These are phyloP conservation scores for Akabosia matsudoensis DNA, from an alignment of 1,140 invertebrate species.

Conservation along the genomic window DNA sequence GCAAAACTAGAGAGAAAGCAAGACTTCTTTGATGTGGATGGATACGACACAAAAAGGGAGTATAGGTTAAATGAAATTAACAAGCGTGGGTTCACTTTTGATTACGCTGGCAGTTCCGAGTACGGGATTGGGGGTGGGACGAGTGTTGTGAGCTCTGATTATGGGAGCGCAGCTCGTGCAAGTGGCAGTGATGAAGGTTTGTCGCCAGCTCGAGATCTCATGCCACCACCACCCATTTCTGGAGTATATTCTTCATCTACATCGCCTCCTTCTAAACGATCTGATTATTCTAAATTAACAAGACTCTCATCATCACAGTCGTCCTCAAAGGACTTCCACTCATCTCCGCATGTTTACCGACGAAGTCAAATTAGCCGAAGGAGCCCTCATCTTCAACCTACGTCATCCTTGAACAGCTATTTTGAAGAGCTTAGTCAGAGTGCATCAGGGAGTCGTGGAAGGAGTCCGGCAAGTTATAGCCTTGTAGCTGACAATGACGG, in stretches of 20 bases:
- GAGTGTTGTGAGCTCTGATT: conserved; percentile 7
- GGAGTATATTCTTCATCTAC: neutral
- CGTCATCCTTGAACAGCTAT: neutral
- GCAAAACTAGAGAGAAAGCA: conserved; percentile 7
- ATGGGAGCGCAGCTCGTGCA: neutral
- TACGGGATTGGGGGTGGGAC: neutral
- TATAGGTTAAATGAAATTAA: conserved; percentile 13
- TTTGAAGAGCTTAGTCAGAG: neutral
- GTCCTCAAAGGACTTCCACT: neutral
- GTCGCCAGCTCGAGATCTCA: neutral
- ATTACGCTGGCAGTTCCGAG: neutral
- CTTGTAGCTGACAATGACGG: conserved; percentile 1
- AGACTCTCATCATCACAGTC: neutral
- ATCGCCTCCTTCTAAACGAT: neutral
- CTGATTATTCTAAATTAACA: neutral
- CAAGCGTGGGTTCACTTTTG: neutral
- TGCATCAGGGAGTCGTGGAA: neutral
- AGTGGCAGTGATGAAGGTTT: neutral
- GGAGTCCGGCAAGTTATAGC: neutral
- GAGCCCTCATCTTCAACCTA: neutral
- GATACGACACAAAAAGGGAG: neutral
- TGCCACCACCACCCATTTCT: neutral
- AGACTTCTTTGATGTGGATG: neutral
- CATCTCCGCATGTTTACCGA: neutral
- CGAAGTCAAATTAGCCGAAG: neutral